Evolutionary conservation across 2,113 vertebrate genomes (phyloP).

Genomic region (Thunnus thynnus): DNA sequence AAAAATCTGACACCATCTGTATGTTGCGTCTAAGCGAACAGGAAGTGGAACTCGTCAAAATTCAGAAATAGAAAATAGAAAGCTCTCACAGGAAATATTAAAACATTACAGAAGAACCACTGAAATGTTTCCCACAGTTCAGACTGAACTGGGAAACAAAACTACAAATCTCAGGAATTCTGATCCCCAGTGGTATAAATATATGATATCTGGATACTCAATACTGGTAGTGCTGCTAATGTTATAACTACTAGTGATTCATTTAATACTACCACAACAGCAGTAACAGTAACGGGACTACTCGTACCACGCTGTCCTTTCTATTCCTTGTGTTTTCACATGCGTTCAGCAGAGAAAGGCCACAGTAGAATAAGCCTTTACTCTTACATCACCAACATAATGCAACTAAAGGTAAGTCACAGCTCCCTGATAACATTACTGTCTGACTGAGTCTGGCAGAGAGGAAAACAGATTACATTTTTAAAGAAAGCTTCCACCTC

Average conservation of each 20-base stretch:
- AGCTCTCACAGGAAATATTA: conserved; percentile 36
- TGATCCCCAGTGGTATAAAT: not conserved
- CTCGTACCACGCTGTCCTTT: not conserved
- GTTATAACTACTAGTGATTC: not conserved
- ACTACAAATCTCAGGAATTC: not conserved
- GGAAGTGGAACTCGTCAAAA: conserved; percentile 33
- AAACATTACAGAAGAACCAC: not conserved
- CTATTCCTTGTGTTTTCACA: not conserved
- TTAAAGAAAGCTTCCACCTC: no score
- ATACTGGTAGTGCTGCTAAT: not conserved
- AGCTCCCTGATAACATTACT: no score
- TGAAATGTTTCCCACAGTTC: conserved; percentile 26
- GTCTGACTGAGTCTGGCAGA: no score
- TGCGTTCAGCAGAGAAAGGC: not conserved
- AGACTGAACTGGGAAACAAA: not conserved
- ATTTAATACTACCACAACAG: not conserved
- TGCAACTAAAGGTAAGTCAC: no score
- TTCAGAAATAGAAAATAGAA: conserved; percentile 28
- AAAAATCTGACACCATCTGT: conserved; percentile 48
- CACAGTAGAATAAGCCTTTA: not conserved
- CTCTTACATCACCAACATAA: no score
- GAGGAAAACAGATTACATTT: no score
- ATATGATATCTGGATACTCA: not conserved
- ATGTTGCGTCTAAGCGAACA: conserved; percentile 45
- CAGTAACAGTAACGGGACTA: not conserved